phyloP scores from a whole-genome alignment of 2,113 vertebrate genomes.

The Dendrocopos noguchii region DNA sequence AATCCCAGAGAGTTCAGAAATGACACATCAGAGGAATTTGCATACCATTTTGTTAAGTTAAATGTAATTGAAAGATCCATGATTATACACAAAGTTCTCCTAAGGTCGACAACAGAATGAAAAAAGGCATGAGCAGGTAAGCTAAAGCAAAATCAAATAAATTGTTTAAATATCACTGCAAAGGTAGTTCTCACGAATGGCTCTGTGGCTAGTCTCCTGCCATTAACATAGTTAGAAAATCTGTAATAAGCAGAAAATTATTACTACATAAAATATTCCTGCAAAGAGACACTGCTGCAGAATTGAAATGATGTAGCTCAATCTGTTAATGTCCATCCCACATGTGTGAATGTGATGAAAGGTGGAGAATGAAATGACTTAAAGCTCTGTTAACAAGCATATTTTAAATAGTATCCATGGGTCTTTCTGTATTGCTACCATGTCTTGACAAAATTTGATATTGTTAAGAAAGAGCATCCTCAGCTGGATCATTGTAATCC shows the following conservation, averaged over 20 bases:
- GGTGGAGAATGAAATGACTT: slow-evolving; percentile 52
- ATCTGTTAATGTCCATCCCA: slow-evolving; percentile 66
- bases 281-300: slow-evolving; percentile 63
- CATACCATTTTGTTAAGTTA: slow-evolving; percentile 55
- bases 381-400: slow-evolving; percentile 42
- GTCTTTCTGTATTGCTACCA: slow-evolving; percentile 1
- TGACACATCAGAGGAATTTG: slow-evolving; percentile 24
- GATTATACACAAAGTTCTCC: slow-evolving; percentile 74
- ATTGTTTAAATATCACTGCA: slow-evolving; percentile 78
- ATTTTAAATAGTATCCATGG: slow-evolving; percentile 15
- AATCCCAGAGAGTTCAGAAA: slow-evolving; percentile 34
- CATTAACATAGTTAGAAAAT: slow-evolving; percentile 79
- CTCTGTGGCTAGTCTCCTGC: slow-evolving; percentile 62
- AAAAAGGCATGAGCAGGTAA: slow-evolving; percentile 77
- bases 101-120: slow-evolving; percentile 68
- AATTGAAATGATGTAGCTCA: slow-evolving; percentile 78
- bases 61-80: slow-evolving; percentile 60
- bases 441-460: neutral
- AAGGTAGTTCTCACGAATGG: slow-evolving; percentile 75
- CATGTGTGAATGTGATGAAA: slow-evolving; percentile 53
- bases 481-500: neutral
- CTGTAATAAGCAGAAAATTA: slow-evolving; percentile 74
- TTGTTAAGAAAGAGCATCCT: neutral
- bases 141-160: slow-evolving; percentile 79
- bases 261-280: slow-evolving; percentile 75